These are phyloP conservation scores for Lycocerus yunnanus DNA, from an alignment of 2,888 invertebrate species.

Conservation along the genomic window DNA sequence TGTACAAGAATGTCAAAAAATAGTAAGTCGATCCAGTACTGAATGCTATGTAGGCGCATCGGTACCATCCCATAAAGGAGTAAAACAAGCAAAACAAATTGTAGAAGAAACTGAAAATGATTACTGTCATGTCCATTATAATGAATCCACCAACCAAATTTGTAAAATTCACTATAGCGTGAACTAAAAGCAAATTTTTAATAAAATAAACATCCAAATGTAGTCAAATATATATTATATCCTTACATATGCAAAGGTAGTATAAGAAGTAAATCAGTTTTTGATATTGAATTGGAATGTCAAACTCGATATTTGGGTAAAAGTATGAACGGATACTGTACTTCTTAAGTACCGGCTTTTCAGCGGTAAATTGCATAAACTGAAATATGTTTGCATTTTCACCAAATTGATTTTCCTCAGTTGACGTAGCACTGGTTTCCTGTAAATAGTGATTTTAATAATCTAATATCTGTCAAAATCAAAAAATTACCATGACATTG, in stretches of 20 bases:
- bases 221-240: neutral
- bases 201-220: neutral
- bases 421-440: neutral
- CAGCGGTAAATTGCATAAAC: neutral
- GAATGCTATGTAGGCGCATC: neutral
- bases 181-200: neutral
- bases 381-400: neutral
- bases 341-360: neutral
- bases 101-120: neutral
- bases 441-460: neutral
- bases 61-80: neutral
- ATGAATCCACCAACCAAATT: neutral
- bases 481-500: neutral
- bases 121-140: neutral
- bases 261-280: neutral
- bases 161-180: neutral
- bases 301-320: neutral
- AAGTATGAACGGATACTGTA: neutral
- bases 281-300: neutral
- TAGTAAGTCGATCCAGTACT: neutral
- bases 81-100: neutral
- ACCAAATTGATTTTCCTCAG: neutral
- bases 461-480: neutral
- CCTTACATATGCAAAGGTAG: neutral
- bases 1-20: neutral